Evolutionary conservation across 2,888 invertebrate species (phyloP).

Genomic region (Mesochorus sp.): DNA sequence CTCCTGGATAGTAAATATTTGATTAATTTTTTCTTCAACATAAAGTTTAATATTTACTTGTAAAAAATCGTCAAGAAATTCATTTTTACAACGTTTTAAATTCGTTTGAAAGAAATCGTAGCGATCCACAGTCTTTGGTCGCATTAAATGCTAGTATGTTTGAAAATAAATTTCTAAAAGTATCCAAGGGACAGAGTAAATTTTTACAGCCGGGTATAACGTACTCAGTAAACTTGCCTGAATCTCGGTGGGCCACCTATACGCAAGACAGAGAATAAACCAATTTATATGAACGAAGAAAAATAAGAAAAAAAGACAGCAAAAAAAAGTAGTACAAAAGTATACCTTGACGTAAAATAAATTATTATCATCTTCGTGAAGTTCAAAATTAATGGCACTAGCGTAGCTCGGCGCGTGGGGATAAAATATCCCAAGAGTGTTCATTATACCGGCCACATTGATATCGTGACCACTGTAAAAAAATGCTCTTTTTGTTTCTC

Average conservation of each 20-base stretch:
- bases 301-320: not conserved
- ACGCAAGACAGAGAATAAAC: not conserved
- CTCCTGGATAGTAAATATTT: no score
- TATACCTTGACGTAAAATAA: constrained; percentile 56
- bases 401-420: constrained; percentile 57
- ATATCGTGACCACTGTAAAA: constrained; percentile 76
- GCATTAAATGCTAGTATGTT: constrained; percentile 19
- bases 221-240: constrained; percentile 29
- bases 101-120: not conserved
- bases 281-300: not conserved
- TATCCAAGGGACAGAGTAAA: constrained; percentile 49
- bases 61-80: not conserved
- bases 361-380: constrained; percentile 41
- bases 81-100: not conserved
- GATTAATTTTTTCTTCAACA: no score
- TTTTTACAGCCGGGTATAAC: constrained; percentile 46
- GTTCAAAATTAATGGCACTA: constrained; percentile 59
- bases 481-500: constrained; percentile 64
- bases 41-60: no score
- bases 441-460: constrained; percentile 68
- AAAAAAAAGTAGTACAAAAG: not conserved
- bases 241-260: constrained; percentile 52
- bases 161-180: constrained; percentile 41
- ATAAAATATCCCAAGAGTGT: constrained; percentile 51
- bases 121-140: constrained; percentile 49